Percentiles rank a stretch among this genome's conserved stretches.
Evolutionary conservation across 64 coral and sea anemone species (phyloP).

Genomic region (Exaiptasia diaphana): DNA sequence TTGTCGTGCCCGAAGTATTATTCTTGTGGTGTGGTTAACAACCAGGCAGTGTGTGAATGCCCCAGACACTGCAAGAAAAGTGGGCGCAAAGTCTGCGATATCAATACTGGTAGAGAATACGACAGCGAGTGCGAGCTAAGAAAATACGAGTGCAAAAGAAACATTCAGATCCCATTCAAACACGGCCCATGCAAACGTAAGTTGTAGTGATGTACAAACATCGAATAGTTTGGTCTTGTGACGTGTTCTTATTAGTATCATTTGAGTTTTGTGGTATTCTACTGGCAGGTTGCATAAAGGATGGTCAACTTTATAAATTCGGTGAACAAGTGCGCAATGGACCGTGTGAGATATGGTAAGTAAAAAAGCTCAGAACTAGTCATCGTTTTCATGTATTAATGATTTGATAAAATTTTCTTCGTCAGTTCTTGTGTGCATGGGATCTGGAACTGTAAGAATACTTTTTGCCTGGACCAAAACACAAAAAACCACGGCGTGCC

Average conservation of each 20-base stretch:
- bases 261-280: background rate
- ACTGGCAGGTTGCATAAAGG: background rate
- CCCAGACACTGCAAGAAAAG: constrained; percentile 42
- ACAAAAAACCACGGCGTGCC: no score
- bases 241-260: background rate
- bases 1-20: background rate
- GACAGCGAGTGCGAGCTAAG: constrained; percentile 40
- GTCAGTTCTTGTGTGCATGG: no score
- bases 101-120: constrained; percentile 35
- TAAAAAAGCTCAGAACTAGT: no score
- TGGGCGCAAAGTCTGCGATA: constrained; percentile 31
- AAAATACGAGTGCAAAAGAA: constrained; percentile 59
- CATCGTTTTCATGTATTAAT: no score
- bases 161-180: constrained; percentile 7
- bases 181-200: constrained; percentile 62
- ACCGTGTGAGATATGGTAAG: background rate
- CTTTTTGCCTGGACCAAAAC: background rate
- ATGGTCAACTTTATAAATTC: background rate
- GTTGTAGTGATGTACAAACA: background rate
- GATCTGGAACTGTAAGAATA: background rate
- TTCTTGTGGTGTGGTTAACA: background rate
- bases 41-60: constrained; percentile 16
- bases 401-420: no score
- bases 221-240: background rate
- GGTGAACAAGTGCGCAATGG: background rate